Percentiles rank a stretch among this genome's conserved stretches.
These are phyloP conservation scores for Peucedramus taeniatus DNA, from an alignment of 2,113 vertebrate species.

Conservation along the genomic window DNA sequence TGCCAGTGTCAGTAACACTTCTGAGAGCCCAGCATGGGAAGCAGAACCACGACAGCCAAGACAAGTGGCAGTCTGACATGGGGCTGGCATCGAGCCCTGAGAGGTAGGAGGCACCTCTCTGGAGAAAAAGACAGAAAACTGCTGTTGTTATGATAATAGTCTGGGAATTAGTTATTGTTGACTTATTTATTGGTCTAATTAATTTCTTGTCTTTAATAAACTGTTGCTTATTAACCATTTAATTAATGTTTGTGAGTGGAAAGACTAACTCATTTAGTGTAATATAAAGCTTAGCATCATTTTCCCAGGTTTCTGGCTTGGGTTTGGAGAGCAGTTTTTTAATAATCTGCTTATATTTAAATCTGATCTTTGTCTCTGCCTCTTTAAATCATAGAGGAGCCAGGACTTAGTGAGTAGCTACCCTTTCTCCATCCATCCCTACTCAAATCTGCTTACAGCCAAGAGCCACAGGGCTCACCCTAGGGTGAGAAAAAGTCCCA, in stretches of 20 bases:
- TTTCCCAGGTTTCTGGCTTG: background rate
- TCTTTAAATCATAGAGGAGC: background rate
- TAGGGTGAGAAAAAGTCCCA: background rate
- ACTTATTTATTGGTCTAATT: slow-evolving; percentile 5
- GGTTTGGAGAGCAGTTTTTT: background rate
- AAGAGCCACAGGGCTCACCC: background rate
- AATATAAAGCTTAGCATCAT: background rate
- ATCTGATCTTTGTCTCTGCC: background rate
- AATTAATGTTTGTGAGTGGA: background rate
- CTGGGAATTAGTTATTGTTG: background rate
- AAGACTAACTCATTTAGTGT: background rate
- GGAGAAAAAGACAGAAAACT: background rate
- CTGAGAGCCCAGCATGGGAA: accelerated
- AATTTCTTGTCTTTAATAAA: background rate
- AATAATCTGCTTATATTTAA: background rate
- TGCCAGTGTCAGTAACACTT: accelerated
- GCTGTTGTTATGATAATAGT: background rate
- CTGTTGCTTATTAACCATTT: background rate
- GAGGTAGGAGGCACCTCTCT: background rate
- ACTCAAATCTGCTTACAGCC: background rate
- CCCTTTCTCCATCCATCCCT: background rate
- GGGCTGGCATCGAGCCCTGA: background rate
- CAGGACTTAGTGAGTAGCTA: background rate
- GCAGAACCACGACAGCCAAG: background rate
- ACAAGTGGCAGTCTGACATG: background rate